Evolutionary conservation across 1,140 invertebrate genomes (phyloP).

Genomic region (Platorchestia sp.): DNA sequence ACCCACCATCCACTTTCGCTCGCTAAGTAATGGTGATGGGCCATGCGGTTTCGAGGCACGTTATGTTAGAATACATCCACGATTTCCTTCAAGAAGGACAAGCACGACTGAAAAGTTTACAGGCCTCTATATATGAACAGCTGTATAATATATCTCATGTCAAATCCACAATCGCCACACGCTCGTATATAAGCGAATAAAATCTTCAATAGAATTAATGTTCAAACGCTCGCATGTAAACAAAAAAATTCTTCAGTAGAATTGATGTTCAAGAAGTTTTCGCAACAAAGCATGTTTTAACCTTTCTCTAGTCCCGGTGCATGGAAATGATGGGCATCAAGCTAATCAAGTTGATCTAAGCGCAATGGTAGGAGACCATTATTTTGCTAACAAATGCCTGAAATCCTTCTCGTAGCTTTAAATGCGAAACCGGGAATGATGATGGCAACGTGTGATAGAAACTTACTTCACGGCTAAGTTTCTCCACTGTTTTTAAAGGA

Average conservation of each 20-base stretch:
- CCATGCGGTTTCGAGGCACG: background rate
- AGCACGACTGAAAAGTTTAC: background rate
- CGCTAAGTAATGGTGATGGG: background rate
- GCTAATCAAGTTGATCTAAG: background rate
- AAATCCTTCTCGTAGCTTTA: background rate
- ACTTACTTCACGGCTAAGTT: no score
- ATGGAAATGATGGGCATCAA: background rate
- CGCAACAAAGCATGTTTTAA: background rate
- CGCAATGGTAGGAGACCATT: background rate
- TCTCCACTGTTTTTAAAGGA: background rate
- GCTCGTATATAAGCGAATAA: background rate
- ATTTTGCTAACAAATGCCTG: background rate
- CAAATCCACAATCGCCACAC: background rate
- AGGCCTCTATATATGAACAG: background rate
- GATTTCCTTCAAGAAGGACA: background rate
- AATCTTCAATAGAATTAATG: background rate
- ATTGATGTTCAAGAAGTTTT: background rate
- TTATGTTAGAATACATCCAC: background rate
- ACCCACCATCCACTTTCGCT: background rate
- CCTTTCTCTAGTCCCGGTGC: background rate
- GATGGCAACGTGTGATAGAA: background rate
- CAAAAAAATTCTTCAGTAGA: background rate
- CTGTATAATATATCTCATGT: background rate
- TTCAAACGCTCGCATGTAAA: background rate
- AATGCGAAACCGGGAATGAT: background rate